Evolutionary conservation across 2,113 vertebrate genomes (phyloP).

Genomic region (Triplophysa siluroides): DNA sequence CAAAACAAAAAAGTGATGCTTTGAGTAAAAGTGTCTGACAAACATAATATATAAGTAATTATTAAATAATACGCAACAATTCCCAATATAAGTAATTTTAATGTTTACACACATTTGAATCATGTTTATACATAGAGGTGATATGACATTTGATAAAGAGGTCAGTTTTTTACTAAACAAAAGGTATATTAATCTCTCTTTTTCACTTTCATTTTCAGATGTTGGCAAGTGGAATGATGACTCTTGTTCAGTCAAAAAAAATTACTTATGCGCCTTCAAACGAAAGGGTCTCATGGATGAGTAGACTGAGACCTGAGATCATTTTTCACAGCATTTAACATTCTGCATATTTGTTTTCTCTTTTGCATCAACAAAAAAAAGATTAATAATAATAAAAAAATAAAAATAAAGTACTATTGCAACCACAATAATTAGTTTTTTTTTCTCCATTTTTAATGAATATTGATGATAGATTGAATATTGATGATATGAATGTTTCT

Average conservation of each 20-base stretch:
- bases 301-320: background rate
- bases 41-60: no score
- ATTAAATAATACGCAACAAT: no score
- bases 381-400: background rate
- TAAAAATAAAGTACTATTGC: background rate
- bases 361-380: background rate
- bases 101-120: no score
- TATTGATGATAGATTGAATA: background rate
- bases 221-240: conserved; percentile 7
- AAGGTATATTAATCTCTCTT: no score
- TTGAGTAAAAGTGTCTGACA: no score
- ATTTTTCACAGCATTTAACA: background rate
- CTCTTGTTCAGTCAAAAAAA: background rate
- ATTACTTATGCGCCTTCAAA: background rate
- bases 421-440: background rate
- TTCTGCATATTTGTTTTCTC: background rate
- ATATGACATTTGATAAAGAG: no score
- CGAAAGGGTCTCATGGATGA: no score
- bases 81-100: no score
- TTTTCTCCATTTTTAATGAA: background rate
- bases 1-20: no score
- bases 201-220: background rate
- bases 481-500: no score
- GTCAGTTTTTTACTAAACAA: no score
- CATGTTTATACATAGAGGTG: no score